A percentile compares a stretch with the other conserved stretches of the same genome.
Conservation (phyloP, 2,888 invertebrate genomes). For the Choreutis nemorana region DNA sequence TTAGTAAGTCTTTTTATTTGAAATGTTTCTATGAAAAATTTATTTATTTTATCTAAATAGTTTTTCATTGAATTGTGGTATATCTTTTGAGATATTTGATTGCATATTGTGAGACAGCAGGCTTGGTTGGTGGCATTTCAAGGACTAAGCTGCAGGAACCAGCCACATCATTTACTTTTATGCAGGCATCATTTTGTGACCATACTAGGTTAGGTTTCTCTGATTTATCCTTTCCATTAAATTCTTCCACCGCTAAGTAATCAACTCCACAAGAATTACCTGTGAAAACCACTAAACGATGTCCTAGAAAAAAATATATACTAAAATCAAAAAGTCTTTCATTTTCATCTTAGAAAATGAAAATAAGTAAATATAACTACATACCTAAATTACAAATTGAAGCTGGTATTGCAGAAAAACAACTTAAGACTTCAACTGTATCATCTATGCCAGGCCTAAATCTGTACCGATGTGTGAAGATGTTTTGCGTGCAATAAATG, state of each 20-base stretch:
- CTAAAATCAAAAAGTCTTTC: background rate
- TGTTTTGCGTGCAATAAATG: constrained; percentile 43
- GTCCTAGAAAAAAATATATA: constrained; percentile 24
- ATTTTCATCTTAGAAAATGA: background rate
- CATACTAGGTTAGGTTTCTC: constrained; percentile 21
- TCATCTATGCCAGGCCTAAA: constrained; percentile 31
- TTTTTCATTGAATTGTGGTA: constrained; percentile 10
- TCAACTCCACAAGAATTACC: constrained; percentile 21
- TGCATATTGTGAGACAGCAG: constrained; percentile 24
- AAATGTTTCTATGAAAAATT: constrained; percentile 1
- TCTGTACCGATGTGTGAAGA: constrained; percentile 33
- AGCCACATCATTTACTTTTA: constrained; percentile 34
- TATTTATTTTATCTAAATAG: constrained; percentile 7
- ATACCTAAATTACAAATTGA: constrained; percentile 39
- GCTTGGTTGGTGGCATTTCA: constrained; percentile 22
- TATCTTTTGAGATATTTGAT: constrained; percentile 24
- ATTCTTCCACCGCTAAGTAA: constrained; percentile 30
- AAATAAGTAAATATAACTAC: too few species aligned
- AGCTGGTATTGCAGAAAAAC: constrained; percentile 29
- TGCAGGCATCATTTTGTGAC: constrained; percentile 15
- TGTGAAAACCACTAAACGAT: constrained; percentile 32
- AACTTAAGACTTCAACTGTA: constrained; percentile 22
- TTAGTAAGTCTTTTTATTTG: constrained; percentile 4
- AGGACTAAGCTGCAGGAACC: constrained; percentile 31
- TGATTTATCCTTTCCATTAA: constrained; percentile 9